These are phyloP conservation scores for Chrysomallon squamiferum DNA, from an alignment of 1,140 invertebrate species.

Conservation along the genomic window DNA sequence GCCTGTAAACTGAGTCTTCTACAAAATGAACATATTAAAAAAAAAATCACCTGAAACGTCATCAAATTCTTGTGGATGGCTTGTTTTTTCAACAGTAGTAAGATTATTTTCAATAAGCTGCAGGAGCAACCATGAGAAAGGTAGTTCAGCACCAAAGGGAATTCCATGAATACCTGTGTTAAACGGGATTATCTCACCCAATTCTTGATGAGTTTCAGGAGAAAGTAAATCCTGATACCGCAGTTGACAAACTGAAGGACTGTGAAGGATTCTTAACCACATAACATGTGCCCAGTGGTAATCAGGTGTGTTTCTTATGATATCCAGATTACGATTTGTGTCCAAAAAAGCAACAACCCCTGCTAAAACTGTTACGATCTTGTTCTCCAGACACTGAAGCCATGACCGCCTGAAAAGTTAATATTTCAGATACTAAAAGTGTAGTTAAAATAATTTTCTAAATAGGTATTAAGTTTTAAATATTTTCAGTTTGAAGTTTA, in stretches of 20 bases:
- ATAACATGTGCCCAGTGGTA: neutral
- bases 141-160: neutral
- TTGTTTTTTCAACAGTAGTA: neutral
- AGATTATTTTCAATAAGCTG: neutral
- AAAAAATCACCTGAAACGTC: too few species aligned
- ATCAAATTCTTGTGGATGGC: too few species aligned
- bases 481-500: too few species aligned
- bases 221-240: neutral
- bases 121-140: neutral
- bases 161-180: neutral
- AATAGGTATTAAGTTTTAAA: too few species aligned
- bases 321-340: slow-evolving; percentile 46
- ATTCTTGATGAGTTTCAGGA: neutral
- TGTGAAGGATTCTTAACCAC: neutral
- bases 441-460: too few species aligned
- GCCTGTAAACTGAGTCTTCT: too few species aligned
- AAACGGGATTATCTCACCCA: neutral
- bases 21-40: too few species aligned
- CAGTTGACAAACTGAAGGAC: neutral
- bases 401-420: slow-evolving; percentile 22
- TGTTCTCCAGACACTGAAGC: slow-evolving; percentile 39
- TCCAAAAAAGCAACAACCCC: slow-evolving; percentile 44
- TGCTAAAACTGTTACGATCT: slow-evolving; percentile 42
- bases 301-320: slow-evolving; percentile 7
- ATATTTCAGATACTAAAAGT: too few species aligned